phyloP scores from a whole-genome alignment of 2,888 invertebrate genomes.

The Xestia c-nigrum region DNA sequence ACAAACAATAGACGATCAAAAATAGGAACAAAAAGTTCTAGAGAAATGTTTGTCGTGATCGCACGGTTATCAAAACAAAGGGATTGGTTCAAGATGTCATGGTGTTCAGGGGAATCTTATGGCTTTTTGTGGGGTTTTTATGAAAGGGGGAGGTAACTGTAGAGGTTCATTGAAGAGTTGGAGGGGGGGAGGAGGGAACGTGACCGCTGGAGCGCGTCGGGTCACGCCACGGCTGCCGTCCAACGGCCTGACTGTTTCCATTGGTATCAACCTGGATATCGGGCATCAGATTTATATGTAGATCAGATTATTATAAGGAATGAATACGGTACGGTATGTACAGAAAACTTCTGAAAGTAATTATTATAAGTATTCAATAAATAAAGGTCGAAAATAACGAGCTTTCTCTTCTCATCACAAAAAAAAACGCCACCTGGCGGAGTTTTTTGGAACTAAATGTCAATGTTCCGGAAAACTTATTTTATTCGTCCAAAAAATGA shows the following conservation, averaged over 20 bases:
- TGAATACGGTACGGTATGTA: neutral
- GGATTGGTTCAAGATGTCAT: constrained; percentile 57
- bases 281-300: neutral
- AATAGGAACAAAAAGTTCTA: constrained; percentile 32
- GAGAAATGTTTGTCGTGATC: constrained; percentile 78
- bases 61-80: constrained; percentile 80
- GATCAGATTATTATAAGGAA: neutral
- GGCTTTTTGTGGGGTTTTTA: constrained; percentile 68
- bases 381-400: neutral
- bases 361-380: neutral
- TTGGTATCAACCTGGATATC: constrained; percentile 60
- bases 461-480: neutral
- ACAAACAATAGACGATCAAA: constrained; percentile 45
- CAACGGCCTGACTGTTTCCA: constrained; percentile 73
- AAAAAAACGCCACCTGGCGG: constrained; percentile 36
- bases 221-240: constrained; percentile 83
- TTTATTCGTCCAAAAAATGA: too few species aligned
- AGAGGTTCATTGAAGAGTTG: constrained; percentile 79
- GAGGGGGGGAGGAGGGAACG: constrained; percentile 70
- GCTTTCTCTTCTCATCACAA: neutral
- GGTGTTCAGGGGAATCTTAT: constrained; percentile 61
- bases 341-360: neutral
- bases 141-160: constrained; percentile 71
- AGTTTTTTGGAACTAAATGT: constrained; percentile 16
- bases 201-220: constrained; percentile 78